Percentiles rank a stretch among this genome's conserved stretches.
Conservation (phyloP, 53 echinoderm and acorn worm species). For the Pentamera pediparva region DNA sequence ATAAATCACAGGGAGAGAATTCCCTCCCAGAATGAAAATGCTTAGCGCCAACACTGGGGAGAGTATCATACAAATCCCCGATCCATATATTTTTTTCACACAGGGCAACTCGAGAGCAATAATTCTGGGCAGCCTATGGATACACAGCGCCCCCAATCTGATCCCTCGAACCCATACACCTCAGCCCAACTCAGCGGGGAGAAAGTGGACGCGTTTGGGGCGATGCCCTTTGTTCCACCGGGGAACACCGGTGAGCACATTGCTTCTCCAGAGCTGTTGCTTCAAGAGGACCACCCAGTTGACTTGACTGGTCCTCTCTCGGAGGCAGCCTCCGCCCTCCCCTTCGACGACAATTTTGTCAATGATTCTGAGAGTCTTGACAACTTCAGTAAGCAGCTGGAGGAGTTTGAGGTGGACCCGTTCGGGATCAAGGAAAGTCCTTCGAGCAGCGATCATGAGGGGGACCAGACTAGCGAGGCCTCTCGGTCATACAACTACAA, state of each 20-base stretch:
- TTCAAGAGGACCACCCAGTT: slow-evolving; percentile 22
- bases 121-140: slow-evolving; percentile 23
- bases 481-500: slow-evolving; percentile 64
- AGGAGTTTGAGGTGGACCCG: slow-evolving; percentile 77
- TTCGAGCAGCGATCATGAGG: slow-evolving; percentile 85
- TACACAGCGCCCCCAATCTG: slow-evolving; percentile 11
- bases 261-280: slow-evolving; percentile 25
- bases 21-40: too few species aligned
- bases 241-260: slow-evolving; percentile 20
- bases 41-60: too few species aligned
- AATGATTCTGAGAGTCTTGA: slow-evolving; percentile 35
- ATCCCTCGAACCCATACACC: not conserved
- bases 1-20: too few species aligned
- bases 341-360: slow-evolving; percentile 65
- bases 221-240: slow-evolving; percentile 40
- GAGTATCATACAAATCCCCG: too few species aligned
- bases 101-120: slow-evolving; percentile 28
- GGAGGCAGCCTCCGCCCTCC: slow-evolving; percentile 25
- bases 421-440: slow-evolving; percentile 66
- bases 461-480: slow-evolving; percentile 41
- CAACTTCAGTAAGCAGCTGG: slow-evolving; percentile 64
- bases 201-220: slow-evolving; percentile 52
- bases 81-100: not conserved
- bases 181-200: slow-evolving; percentile 21
- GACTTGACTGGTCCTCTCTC: slow-evolving; percentile 10